phyloP scores from a whole-genome alignment of 2,888 invertebrate genomes.

The Cyaniris semiargus region DNA sequence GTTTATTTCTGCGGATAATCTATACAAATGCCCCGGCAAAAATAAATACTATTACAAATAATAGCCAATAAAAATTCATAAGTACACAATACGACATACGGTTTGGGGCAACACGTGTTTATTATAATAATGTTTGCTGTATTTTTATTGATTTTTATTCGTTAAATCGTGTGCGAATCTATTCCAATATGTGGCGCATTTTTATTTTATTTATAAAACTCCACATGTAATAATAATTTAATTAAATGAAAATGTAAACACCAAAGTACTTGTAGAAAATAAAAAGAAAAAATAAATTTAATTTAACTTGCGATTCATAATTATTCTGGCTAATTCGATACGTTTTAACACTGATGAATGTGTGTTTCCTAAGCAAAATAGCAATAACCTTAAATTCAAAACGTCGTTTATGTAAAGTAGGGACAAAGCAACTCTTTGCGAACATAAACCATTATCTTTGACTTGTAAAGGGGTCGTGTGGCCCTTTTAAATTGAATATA shows the following conservation, averaged over 20 bases:
- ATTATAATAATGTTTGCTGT: conserved; percentile 11
- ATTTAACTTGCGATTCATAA: too few relatives aligned
- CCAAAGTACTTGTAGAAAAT: too few relatives aligned
- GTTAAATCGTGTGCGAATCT: neutral
- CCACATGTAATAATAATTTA: too few relatives aligned
- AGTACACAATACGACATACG: conserved; percentile 30
- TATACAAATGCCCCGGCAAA: conserved; percentile 50
- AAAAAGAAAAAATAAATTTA: too few relatives aligned
- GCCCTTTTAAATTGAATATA: conserved; percentile 34
- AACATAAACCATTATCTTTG: conserved; percentile 65
- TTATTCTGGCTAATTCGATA: neutral
- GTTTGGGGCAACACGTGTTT: conserved; percentile 21
- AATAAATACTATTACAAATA: conserved; percentile 38
- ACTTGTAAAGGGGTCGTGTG: conserved; percentile 49
- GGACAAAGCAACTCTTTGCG: conserved; percentile 66
- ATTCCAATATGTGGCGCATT: neutral
- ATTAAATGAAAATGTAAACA: too few relatives aligned
- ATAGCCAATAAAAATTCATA: conserved; percentile 35
- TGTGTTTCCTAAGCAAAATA: conserved; percentile 28
- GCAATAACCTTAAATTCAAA: conserved; percentile 51
- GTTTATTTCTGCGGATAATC: conserved; percentile 68
- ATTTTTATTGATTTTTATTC: conserved; percentile 7
- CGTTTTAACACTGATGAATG: neutral
- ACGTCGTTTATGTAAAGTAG: conserved; percentile 67
- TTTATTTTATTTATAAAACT: neutral